Conservation (phyloP, 2,113 vertebrate genomes). For the Uria lomvia region DNA sequence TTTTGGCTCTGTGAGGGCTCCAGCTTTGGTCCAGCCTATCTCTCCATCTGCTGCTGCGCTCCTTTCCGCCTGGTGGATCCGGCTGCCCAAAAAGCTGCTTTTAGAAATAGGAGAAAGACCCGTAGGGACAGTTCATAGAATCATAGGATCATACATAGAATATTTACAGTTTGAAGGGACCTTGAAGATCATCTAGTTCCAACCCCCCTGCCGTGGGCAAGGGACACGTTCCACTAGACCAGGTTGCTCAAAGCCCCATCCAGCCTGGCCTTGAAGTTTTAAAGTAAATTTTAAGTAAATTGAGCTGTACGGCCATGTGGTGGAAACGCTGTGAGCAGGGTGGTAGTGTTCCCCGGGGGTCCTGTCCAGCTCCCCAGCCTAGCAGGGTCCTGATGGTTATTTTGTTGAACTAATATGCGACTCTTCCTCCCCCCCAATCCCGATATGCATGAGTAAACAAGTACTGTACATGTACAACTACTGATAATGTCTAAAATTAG, state of each 20-base stretch:
- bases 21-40: neutral
- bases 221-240: neutral
- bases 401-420: rapidly evolving
- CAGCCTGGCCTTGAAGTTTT: neutral
- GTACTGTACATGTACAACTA: neutral
- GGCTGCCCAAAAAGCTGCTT: neutral
- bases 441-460: rapidly evolving
- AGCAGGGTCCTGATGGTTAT: rapidly evolving
- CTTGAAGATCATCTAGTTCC: neutral
- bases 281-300: neutral
- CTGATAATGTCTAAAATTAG: neutral
- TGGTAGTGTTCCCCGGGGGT: rapidly evolving
- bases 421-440: neutral
- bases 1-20: no score
- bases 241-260: neutral
- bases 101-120: rapidly evolving
- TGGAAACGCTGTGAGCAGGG: rapidly evolving
- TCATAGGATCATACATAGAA: neutral
- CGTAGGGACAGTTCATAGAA: neutral
- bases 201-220: neutral
- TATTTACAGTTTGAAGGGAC: neutral
- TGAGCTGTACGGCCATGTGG: rapidly evolving
- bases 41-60: rapidly evolving
- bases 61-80: neutral
- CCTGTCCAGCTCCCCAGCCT: neutral